Evolutionary conservation across 2,797 vertebrate species (phyloP).

Genomic region (Hydrocynus forskahlii): DNA sequence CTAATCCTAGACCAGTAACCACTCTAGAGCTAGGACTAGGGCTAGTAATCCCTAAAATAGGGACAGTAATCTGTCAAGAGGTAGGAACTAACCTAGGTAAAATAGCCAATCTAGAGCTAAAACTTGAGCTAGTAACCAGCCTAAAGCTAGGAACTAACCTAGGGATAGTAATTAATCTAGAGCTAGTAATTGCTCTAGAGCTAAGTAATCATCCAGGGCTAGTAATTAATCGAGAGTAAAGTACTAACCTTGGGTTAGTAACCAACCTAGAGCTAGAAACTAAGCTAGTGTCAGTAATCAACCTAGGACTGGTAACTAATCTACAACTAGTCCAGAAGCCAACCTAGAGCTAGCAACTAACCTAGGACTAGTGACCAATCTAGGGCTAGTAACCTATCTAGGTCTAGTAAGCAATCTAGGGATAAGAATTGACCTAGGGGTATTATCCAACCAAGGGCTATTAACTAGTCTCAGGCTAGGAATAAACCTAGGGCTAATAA

Average conservation of each 20-base stretch:
- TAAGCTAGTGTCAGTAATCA: not conserved
- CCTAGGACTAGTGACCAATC: not conserved
- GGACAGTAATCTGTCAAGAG: not conserved
- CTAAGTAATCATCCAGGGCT: not conserved
- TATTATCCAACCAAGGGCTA: not conserved
- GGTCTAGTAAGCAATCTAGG: not conserved
- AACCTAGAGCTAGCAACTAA: not conserved
- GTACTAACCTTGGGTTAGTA: not conserved
- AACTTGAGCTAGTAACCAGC: not conserved
- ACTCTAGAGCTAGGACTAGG: not conserved
- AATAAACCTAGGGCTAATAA: not conserved
- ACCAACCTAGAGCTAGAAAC: not conserved
- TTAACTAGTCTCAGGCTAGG: not conserved
- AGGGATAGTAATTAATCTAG: not conserved
- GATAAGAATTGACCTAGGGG: not conserved
- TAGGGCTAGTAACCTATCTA: not conserved
- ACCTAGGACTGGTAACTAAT: not conserved
- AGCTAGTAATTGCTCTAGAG: not conserved
- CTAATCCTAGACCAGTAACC: not conserved
- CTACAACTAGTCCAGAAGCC: not conserved
- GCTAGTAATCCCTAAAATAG: not conserved
- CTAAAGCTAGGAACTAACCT: not conserved
- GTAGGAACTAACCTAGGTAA: not conserved
- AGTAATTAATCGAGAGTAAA: not conserved
- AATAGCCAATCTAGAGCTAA: not conserved